These are phyloP conservation scores for Chaitophorus viminalis DNA, from an alignment of 2,888 invertebrate species.

Conservation along the genomic window DNA sequence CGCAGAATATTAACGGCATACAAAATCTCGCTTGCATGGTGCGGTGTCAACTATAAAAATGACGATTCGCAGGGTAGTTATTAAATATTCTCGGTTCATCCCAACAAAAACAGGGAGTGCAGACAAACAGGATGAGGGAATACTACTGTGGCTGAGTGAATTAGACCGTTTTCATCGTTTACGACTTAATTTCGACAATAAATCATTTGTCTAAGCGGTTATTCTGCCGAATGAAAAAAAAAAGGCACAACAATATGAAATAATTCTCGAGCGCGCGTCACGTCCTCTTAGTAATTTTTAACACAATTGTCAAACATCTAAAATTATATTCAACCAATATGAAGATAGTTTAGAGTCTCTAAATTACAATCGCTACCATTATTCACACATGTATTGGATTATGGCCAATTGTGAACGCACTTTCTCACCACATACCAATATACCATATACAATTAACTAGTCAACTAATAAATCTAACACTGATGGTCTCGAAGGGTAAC, in stretches of 20 bases:
- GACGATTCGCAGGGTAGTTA: background rate
- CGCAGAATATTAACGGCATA: background rate
- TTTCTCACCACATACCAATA: constrained; percentile 15
- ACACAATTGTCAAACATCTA: constrained; percentile 10
- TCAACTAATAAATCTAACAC: constrained; percentile 50
- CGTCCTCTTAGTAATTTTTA: background rate
- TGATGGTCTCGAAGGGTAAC: constrained; percentile 29
- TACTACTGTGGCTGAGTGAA: background rate
- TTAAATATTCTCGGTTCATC: background rate
- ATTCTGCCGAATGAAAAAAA: background rate
- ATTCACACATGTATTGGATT: constrained; percentile 50
- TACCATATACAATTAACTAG: constrained; percentile 56
- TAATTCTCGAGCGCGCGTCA: background rate
- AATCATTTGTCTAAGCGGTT: background rate
- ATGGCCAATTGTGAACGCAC: constrained; percentile 28
- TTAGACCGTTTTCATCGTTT: constrained; percentile 3
- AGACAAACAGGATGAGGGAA: background rate
- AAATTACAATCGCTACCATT: constrained; percentile 45
- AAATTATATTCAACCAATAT: constrained; percentile 35
- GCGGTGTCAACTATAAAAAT: constrained; percentile 9
- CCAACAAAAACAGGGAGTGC: background rate
- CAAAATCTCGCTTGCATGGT: background rate
- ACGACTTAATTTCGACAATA: background rate
- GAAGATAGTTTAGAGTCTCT: constrained; percentile 17
- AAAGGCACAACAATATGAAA: background rate